A percentile compares a stretch with the other conserved stretches of the same genome.
Evolutionary conservation across 2,797 vertebrate genomes (phyloP).

Genomic region (Eurystomus glaucurus): DNA sequence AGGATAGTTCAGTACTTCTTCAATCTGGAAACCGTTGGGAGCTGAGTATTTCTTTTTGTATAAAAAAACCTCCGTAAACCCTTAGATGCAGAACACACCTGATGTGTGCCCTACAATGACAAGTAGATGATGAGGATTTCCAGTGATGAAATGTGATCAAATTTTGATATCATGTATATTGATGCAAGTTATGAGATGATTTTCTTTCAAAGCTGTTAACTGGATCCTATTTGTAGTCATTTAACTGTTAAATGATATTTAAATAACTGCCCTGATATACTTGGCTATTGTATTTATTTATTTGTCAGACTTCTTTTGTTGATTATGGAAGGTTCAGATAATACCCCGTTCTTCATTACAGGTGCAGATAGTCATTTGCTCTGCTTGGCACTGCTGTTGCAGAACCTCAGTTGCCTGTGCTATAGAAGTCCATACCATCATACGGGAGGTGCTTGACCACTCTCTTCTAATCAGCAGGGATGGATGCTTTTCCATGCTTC

Average conservation of each 20-base stretch:
- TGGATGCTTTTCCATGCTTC: neutral
- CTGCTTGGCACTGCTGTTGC: neutral
- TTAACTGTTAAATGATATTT: neutral
- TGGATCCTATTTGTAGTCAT: neutral
- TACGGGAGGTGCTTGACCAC: neutral
- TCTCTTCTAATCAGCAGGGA: neutral
- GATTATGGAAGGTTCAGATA: neutral
- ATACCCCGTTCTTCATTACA: constrained; percentile 32
- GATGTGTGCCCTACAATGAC: neutral
- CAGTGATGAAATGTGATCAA: neutral
- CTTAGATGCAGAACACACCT: neutral
- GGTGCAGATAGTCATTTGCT: neutral
- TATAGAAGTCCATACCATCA: neutral
- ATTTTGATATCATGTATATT: neutral
- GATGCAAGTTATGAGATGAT: neutral
- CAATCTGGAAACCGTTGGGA: neutral
- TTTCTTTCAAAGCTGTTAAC: neutral
- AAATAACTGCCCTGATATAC: neutral
- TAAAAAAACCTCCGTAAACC: neutral
- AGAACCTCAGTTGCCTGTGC: constrained; percentile 16
- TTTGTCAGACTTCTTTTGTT: neutral
- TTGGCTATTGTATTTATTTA: neutral
- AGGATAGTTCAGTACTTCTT: neutral
- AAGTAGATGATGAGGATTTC: neutral
- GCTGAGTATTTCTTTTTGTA: neutral